A percentile compares a stretch with the other conserved stretches of the same genome.
Conservation (phyloP, 23 tunicate genomes). For the Clavelina lepadiformis region DNA sequence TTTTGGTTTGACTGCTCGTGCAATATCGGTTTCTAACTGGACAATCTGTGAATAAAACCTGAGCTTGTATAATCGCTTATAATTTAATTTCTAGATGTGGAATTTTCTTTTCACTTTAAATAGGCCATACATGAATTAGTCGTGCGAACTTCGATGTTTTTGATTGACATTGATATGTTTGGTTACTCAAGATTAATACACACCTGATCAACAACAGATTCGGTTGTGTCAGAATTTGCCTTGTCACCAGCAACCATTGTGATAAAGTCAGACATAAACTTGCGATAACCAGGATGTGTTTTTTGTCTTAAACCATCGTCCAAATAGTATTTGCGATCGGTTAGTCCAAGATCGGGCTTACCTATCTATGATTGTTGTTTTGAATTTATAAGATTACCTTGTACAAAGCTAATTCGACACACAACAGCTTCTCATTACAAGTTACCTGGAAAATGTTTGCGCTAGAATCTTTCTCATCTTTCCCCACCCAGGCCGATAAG, state of each 20-base stretch:
- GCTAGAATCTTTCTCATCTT: slow-evolving; percentile 67
- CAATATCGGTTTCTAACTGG: slow-evolving; percentile 57
- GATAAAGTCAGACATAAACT: slow-evolving; percentile 55
- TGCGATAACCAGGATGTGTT: slow-evolving; percentile 49
- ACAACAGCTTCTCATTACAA: no score
- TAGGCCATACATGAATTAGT: no score
- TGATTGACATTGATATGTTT: no score
- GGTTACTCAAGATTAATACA: no score
- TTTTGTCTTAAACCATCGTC: slow-evolving; percentile 19
- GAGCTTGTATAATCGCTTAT: no score
- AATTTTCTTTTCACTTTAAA: no score
- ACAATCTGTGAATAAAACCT: slow-evolving; percentile 68
- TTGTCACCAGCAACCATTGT: slow-evolving; percentile 15
- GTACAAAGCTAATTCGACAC: no score
- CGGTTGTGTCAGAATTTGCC: slow-evolving; percentile 17
- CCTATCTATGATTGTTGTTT: slow-evolving; percentile 60
- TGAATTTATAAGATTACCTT: no score
- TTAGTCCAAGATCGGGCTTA: slow-evolving; percentile 77
- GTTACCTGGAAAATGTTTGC: slow-evolving; percentile 62
- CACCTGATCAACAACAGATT: slow-evolving; percentile 39
- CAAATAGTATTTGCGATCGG: slow-evolving; percentile 76
- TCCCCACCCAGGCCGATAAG: slow-evolving; percentile 46
- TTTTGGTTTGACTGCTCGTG: slow-evolving; percentile 37
- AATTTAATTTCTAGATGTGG: no score
- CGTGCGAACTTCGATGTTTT: no score